Evolutionary conservation across 2,888 invertebrate genomes (phyloP), one percentile per base, ranked within the genome.

Genomic region (Protophormia terraenovae): DNA sequence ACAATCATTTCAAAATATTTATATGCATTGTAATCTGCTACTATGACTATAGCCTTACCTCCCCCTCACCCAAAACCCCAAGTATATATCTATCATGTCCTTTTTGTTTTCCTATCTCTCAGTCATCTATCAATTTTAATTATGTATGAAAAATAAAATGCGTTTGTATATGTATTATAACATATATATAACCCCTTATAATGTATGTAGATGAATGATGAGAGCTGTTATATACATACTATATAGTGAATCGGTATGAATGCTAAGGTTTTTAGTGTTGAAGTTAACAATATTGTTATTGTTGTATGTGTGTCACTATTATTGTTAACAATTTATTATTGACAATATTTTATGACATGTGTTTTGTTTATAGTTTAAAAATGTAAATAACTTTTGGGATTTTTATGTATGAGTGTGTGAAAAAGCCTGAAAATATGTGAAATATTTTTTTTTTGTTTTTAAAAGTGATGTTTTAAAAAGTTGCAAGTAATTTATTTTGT

Each of bases 111-210:
- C n/a, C n/a, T 50, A 77, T 72, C 53, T 77, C 47, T n/a, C 77
- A 66, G 66, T 27, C 82, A 85, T 82, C 78, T 47, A 78, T 82
- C 85, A 85, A 79, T 85, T 85, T 82, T 85, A 85, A 85, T 85
- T 85, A 79, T 82, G 55, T 75, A 79, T 78, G 73, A 35, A 38
- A 82, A 76, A 50, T 76, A 69, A 66, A 66, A 67, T 45, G 53
- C 19, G 50, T 67, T 19, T 47, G 47, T 58, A 55, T n/a, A 29
- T 19, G 32, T 8, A 24, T 7, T 24, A 2, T 5, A 8, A n/a
- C 24, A 64, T 12, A n/a, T n/a, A n/a, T n/a, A n/a, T n/a, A n/a
- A n/a, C n/a, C n/a, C n/a, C n/a, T n/a, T n/a, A n/a, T n/a, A n/a
- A n/a, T n/a, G n/a, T n/a, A n/a, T n/a, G n/a, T n/a, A n/a, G n/a